These are phyloP conservation scores for Pterostichus niger DNA, from an alignment of 2,888 invertebrate genomes.

Conservation along the genomic window DNA sequence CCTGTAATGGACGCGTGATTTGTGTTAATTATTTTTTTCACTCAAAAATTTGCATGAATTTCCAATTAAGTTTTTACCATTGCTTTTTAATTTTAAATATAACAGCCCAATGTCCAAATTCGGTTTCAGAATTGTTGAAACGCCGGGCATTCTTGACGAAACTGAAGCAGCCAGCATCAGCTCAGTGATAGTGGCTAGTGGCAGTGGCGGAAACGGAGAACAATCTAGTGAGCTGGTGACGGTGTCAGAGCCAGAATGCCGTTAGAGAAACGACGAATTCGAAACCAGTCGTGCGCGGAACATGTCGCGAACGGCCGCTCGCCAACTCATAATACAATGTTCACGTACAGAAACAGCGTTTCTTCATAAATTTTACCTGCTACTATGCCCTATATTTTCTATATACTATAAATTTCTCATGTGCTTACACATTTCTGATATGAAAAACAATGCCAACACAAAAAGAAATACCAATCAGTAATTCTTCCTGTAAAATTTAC, in stretches of 20 bases:
- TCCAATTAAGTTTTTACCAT: conserved; percentile 51
- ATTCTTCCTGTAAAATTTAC: too few relatives aligned
- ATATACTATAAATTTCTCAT: too few relatives aligned
- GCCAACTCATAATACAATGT: conserved; percentile 27
- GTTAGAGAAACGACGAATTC: conserved; percentile 64
- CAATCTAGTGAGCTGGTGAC: conserved; percentile 14
- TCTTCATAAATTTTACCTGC: conserved; percentile 33
- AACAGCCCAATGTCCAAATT: conserved; percentile 4
- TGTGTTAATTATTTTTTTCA: conserved; percentile 63
- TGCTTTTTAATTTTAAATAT: conserved; percentile 9
- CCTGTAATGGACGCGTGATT: conserved; percentile 57
- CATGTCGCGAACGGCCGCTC: conserved; percentile 44
- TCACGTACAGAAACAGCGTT: background rate
- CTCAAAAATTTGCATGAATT: conserved; percentile 61
- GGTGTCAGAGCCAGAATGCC: conserved; percentile 48
- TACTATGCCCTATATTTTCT: conserved; percentile 28
- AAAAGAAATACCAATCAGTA: too few relatives aligned
- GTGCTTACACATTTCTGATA: too few relatives aligned
- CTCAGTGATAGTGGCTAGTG: background rate
- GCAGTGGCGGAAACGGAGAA: conserved; percentile 17
- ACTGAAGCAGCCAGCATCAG: conserved; percentile 18
- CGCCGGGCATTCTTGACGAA: conserved; percentile 49
- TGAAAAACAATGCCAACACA: too few relatives aligned
- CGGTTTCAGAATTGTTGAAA: conserved; percentile 32
- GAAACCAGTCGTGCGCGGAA: conserved; percentile 62